These are phyloP conservation scores for Bibio marci DNA, from an alignment of 2,888 invertebrate species.

Conservation along the genomic window DNA sequence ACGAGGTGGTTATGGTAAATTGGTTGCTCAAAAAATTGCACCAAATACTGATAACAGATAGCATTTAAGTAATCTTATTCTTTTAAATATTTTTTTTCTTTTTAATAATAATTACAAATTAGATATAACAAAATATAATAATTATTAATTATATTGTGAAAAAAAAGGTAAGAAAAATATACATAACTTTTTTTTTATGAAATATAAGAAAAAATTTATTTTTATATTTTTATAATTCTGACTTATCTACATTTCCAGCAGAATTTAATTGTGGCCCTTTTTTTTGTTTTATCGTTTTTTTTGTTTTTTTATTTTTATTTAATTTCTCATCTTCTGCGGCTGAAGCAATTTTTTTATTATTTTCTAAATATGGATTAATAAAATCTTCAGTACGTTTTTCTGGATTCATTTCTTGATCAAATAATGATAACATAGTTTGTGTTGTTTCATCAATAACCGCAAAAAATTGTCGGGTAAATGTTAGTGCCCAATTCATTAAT, in stretches of 20 bases:
- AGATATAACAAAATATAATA: too few species aligned
- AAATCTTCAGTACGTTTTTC: slow-evolving; percentile 5
- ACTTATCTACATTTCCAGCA: background rate
- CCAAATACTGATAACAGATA: slow-evolving; percentile 36
- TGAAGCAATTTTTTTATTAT: too few species aligned
- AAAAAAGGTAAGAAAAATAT: too few species aligned
- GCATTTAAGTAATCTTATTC: too few species aligned
- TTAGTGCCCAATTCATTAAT: slow-evolving; percentile 4
- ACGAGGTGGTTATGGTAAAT: slow-evolving; percentile 92
- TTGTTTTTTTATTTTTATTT: background rate
- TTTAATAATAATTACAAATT: too few species aligned
- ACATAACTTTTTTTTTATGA: too few species aligned
- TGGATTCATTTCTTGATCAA: slow-evolving; percentile 7
- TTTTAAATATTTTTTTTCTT: too few species aligned
- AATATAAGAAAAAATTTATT: background rate
- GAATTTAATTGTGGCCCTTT: slow-evolving; percentile 7
- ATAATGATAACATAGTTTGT: slow-evolving; percentile 3
- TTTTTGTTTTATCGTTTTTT: slow-evolving; percentile 7
- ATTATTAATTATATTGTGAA: too few species aligned
- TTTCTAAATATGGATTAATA: slow-evolving; percentile 4
- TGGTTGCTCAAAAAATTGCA: slow-evolving; percentile 67
- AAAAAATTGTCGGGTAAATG: slow-evolving; percentile 1
- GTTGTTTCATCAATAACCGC: slow-evolving; percentile 7
- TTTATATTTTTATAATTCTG: background rate
- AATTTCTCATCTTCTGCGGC: background rate